Base-by-base conservation (phyloP, 1,140 invertebrate genomes). In the Carposina sasakii region DNA sequence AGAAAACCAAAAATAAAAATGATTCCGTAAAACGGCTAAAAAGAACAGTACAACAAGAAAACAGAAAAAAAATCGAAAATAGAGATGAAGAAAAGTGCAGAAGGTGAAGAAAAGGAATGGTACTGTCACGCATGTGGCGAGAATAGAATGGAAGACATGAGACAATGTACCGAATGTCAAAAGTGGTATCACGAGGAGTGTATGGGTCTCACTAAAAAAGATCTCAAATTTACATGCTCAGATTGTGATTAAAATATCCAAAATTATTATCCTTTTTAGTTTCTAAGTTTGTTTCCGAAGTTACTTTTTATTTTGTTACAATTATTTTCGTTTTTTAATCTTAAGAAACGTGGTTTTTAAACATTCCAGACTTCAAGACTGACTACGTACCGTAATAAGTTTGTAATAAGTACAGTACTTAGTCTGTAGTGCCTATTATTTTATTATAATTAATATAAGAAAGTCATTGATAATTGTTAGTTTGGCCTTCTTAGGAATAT, bases 401-500 rank as follows among this genome's bases (percentile, higher is more conserved):
- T 48, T 23, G n/a, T 52, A 33, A 48, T 44, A 49, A 40, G 44
- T 44, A 40, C 19, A 1, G 16, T 24, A 41, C 26, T 22, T 30
- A n/a, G n/a, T n/a, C n/a, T n/a, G n/a, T n/a, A n/a, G n/a, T n/a
- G n/a, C 36, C 23, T 42, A 26, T 47, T 48, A 43, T 28, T 44
- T 47, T 48, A 0, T 48, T 40, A 34, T 36, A 39, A 22, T 41
- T n/a, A 52, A 48, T 48, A 52, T 44, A 47, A 44, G 50, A 41
- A 46, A 49, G 42, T 53, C 41, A 57, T 49, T 39, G 34, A 45
- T 45, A 49, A 31, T 49, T 46, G 34, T 45, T 42, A 49, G 34
- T 55, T 50, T 55, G 48, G 53, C 47, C 41, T 55, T 52, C 41
- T 39, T 42, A 33, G 44, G 39, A 47, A 37, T 37, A 52, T n/a